phyloP scores from a whole-genome alignment of 2,797 vertebrate genomes.

The Capromys pilorides region DNA sequence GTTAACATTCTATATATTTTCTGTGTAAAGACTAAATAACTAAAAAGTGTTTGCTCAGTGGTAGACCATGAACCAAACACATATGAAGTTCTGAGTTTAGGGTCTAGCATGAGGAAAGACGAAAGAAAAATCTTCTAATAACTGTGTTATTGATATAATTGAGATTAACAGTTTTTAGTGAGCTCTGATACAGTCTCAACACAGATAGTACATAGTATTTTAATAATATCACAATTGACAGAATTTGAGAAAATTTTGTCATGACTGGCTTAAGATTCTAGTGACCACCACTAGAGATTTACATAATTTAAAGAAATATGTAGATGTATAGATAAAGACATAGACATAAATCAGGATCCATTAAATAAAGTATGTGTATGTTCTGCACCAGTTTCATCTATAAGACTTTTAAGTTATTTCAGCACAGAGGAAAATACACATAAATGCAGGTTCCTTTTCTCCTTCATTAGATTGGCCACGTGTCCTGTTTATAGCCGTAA shows the following conservation, averaged over 20 bases:
- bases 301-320: conserved; percentile 10
- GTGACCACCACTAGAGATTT: neutral
- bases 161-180: neutral
- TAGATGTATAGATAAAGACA: neutral
- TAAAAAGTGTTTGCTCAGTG: neutral
- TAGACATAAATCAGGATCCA: neutral
- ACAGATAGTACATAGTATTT: neutral
- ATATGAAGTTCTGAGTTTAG: neutral
- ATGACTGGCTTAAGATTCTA: neutral
- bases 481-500: neutral
- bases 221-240: neutral
- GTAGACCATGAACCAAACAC: neutral
- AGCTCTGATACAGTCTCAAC: neutral
- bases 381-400: neutral
- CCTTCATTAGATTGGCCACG: neutral
- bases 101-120: neutral
- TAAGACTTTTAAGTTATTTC: neutral
- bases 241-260: neutral
- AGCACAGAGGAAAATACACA: neutral
- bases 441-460: neutral
- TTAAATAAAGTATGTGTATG: neutral
- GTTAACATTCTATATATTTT: too few relatives aligned
- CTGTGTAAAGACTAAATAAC: too few relatives aligned
- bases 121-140: neutral
- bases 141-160: neutral